Conservation (phyloP, 1,140 invertebrate genomes). For the Drosophila watanabei region DNA sequence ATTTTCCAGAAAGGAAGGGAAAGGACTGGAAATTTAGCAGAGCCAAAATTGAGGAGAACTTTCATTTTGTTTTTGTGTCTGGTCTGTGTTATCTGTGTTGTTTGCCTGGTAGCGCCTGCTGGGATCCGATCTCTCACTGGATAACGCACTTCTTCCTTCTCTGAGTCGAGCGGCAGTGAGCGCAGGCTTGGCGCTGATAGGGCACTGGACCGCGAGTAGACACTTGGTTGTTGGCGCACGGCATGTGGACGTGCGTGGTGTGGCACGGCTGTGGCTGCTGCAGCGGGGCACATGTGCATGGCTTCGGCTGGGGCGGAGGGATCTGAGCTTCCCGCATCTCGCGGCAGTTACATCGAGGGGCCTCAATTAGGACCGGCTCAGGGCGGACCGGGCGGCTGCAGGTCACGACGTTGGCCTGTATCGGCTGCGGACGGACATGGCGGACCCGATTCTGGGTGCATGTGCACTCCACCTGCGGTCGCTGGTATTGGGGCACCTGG, state of each 20-base stretch:
- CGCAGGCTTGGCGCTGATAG: conserved; percentile 7
- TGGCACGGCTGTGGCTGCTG: not conserved
- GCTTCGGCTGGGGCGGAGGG: not conserved
- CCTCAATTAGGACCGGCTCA: not conserved
- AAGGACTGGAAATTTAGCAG: conserved; percentile 32
- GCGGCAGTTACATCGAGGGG: conserved; percentile 44
- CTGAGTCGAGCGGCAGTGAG: conserved; percentile 21
- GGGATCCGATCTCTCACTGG: conserved; percentile 28
- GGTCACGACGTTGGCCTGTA: conserved; percentile 46
- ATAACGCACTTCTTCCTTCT: conserved; percentile 51
- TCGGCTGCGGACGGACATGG: not conserved
- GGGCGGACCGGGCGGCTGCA: conserved; percentile 21
- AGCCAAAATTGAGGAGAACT: not conserved
- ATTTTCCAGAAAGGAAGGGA: not conserved
- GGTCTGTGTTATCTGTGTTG: not conserved
- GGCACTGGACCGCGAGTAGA: not conserved
- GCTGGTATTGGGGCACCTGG: not conserved
- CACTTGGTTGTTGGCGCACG: conserved; percentile 22
- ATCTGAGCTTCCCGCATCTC: not conserved
- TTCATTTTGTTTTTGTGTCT: conserved; percentile 9
- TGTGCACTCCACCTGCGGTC: conserved; percentile 34
- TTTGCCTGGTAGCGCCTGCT: conserved; percentile 32
- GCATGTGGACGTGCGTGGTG: conserved; percentile 30
- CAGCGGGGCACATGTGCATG: conserved; percentile 19
- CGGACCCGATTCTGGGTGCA: conserved; percentile 28